Evolutionary conservation across 2,113 vertebrate species (phyloP).

Genomic region (Mus pahari): DNA sequence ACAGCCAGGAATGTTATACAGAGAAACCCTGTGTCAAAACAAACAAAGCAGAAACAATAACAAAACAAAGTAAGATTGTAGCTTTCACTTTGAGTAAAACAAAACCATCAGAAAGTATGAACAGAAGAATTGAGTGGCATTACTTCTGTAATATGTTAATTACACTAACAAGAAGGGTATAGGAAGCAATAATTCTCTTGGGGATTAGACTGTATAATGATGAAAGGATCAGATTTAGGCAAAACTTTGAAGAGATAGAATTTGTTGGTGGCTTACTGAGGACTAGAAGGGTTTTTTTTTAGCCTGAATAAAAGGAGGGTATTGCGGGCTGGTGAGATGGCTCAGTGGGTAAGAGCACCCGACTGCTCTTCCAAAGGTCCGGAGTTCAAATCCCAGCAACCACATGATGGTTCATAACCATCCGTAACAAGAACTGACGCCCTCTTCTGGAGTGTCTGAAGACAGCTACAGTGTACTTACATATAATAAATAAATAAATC

Average conservation of each 20-base stretch:
- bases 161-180: neutral
- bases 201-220: neutral
- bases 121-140: neutral
- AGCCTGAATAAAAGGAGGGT: neutral
- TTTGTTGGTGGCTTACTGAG: conserved; percentile 7
- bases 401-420: no score
- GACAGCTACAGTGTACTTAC: no score
- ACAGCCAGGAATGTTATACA: neutral
- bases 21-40: neutral
- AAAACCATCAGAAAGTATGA: conserved; percentile 10
- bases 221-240: neutral
- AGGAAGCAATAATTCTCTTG: neutral
- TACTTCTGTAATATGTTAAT: neutral
- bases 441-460: no score
- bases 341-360: no score
- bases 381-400: no score
- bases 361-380: no score
- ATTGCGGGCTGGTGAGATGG: no score
- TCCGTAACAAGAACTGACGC: no score
- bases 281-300: neutral
- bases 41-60: neutral
- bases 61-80: neutral
- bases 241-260: conserved; percentile 16
- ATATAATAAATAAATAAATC: no score
- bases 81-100: conserved; percentile 28